Percentiles rank a stretch among this genome's conserved stretches.
These are phyloP conservation scores for Agrochola litura DNA, from an alignment of 2,888 invertebrate genomes.

Conservation along the genomic window DNA sequence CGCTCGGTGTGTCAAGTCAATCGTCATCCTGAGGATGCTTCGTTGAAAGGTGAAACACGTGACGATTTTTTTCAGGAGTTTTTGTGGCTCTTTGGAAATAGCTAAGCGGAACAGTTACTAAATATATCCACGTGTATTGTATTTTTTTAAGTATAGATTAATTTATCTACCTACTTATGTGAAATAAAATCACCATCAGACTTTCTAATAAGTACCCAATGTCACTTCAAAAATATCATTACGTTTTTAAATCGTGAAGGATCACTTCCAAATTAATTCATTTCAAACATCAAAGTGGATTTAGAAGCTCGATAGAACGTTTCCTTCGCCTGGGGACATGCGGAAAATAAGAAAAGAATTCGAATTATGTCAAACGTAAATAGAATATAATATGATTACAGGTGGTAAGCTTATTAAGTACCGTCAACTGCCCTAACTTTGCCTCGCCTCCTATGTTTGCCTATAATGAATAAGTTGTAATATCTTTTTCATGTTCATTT, in stretches of 20 bases:
- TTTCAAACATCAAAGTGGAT: constrained; percentile 70
- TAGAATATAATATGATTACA: constrained; percentile 18
- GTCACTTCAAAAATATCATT: constrained; percentile 34
- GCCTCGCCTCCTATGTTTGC: too few species aligned
- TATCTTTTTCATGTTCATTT: too few species aligned
- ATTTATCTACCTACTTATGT: background rate
- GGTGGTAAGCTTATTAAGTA: background rate
- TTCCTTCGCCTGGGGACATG: constrained; percentile 32
- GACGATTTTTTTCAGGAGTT: too few species aligned
- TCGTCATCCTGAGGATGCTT: too few species aligned
- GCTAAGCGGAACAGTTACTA: too few species aligned
- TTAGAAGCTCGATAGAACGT: constrained; percentile 15
- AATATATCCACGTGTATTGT: too few species aligned
- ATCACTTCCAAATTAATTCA: constrained; percentile 72
- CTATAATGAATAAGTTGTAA: too few species aligned
- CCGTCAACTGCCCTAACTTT: too few species aligned
- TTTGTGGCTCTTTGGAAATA: too few species aligned
- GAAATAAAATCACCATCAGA: background rate
- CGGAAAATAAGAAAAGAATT: constrained; percentile 9
- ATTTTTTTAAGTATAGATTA: too few species aligned
- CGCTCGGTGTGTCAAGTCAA: too few species aligned
- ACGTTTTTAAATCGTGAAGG: constrained; percentile 60
- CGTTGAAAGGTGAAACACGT: too few species aligned
- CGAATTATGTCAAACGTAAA: constrained; percentile 14
- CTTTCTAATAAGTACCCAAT: constrained; percentile 35